A percentile compares a stretch with the other conserved stretches of the same genome.
phyloP scores from a whole-genome alignment of 2,113 vertebrate genomes.

The Taurulus bubalis region DNA sequence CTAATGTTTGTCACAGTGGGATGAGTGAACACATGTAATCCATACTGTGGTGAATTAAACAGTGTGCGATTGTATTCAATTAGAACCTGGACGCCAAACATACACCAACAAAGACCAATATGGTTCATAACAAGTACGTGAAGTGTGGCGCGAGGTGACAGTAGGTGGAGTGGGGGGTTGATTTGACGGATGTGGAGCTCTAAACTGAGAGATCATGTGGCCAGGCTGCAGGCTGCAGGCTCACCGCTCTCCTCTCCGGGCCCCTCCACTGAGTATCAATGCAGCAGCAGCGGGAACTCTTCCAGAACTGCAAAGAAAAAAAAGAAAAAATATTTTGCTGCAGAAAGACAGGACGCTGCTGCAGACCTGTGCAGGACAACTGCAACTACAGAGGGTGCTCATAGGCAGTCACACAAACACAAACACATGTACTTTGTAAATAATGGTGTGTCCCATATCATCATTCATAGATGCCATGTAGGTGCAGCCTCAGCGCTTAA shows the following conservation, averaged over 20 bases:
- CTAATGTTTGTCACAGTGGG: neutral
- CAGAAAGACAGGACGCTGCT: slow-evolving; percentile 64
- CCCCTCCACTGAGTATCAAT: slow-evolving; percentile 71
- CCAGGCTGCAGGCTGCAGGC: slow-evolving; percentile 51
- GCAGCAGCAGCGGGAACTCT: slow-evolving; percentile 78
- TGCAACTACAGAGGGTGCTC: neutral
- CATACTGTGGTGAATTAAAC: neutral
- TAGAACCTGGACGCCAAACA: neutral
- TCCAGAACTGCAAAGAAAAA: slow-evolving; percentile 74
- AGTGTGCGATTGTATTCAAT: neutral
- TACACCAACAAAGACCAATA: neutral
- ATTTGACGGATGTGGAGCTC: slow-evolving; percentile 26
- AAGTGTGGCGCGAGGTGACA: slow-evolving; percentile 9
- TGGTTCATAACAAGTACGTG: neutral
- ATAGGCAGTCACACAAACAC: neutral
- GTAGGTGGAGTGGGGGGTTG: neutral
- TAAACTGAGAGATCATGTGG: slow-evolving; percentile 39
- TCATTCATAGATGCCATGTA: slow-evolving; percentile 14
- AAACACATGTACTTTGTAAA: neutral
- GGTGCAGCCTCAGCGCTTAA: slow-evolving; percentile 33
- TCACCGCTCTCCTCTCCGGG: slow-evolving; percentile 58
- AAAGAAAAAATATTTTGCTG: slow-evolving; percentile 54
- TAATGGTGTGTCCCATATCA: neutral
- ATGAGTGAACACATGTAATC: neutral
- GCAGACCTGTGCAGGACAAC: slow-evolving; percentile 49